Percentiles rank a stretch among this genome's conserved stretches.
Conservation (phyloP, 1,140 invertebrate genomes). For the Drosophila nebulosa region DNA sequence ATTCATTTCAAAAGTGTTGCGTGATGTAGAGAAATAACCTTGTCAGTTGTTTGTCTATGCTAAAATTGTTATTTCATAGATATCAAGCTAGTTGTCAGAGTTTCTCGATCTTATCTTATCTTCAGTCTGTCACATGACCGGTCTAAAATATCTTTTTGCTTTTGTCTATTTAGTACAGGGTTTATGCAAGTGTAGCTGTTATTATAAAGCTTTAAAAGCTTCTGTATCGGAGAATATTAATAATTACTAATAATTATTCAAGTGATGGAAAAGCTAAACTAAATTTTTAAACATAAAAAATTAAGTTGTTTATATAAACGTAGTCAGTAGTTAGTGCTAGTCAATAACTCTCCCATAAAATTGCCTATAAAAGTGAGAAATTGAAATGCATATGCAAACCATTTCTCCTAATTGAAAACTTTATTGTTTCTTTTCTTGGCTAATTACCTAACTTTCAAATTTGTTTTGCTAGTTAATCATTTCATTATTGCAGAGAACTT, state of each 20-base stretch:
- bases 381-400: too few relatives aligned
- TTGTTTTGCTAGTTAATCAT: too few relatives aligned
- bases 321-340: too few relatives aligned
- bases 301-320: too few relatives aligned
- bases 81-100: not conserved
- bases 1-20: not conserved
- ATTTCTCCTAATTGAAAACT: too few relatives aligned
- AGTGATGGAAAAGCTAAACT: too few relatives aligned
- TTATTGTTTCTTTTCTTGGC: too few relatives aligned
- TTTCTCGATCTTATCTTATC: conserved; percentile 43
- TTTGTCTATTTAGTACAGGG: conserved; percentile 33
- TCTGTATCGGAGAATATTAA: not conserved
- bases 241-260: not conserved
- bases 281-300: too few relatives aligned
- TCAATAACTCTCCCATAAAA: too few relatives aligned
- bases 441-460: too few relatives aligned
- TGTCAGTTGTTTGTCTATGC: conserved; percentile 15
- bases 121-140: conserved; percentile 3
- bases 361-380: too few relatives aligned
- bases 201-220: not conserved
- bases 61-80: conserved; percentile 17
- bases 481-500: too few relatives aligned
- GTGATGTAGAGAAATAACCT: conserved; percentile 6
- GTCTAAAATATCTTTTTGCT: conserved; percentile 14
- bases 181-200: not conserved